Evolutionary conservation across 1,140 invertebrate species (phyloP).

Genomic region (Ceratoteleas bidentatus): DNA sequence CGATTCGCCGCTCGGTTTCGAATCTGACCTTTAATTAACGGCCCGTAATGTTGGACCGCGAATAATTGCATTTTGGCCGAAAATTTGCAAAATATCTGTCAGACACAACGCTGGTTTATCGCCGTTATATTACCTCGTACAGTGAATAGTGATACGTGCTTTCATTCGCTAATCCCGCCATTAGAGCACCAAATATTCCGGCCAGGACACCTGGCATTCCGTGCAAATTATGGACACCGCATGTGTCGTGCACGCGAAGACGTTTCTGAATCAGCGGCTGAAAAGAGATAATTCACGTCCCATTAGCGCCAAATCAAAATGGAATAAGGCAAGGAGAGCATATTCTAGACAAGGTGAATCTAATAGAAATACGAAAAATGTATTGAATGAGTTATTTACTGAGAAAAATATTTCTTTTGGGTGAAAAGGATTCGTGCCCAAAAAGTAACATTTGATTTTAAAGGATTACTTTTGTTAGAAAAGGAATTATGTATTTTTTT

Average conservation of each 20-base stretch:
- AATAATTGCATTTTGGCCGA: conserved; percentile 24
- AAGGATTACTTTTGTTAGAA: too few species aligned
- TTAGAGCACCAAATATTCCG: conserved; percentile 89
- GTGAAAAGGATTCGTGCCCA: too few species aligned
- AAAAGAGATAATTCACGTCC: conserved; percentile 49
- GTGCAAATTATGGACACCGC: conserved; percentile 97
- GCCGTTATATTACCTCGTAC: conserved; percentile 77
- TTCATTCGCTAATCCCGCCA: conserved; percentile 87
- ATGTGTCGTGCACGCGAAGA: conserved; percentile 93
- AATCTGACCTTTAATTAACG: conserved; percentile 9
- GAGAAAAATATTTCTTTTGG: too few species aligned
- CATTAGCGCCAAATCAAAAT: background rate
- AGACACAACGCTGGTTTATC: conserved; percentile 24
- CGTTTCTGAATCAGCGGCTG: conserved; percentile 88
- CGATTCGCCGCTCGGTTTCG: background rate
- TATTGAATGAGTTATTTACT: too few species aligned
- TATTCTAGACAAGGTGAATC: too few species aligned
- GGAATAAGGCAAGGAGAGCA: too few species aligned
- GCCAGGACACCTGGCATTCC: conserved; percentile 96
- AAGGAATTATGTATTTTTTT: too few species aligned
- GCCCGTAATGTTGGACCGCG: conserved; percentile 1
- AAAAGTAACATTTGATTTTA: too few species aligned
- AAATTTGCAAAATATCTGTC: conserved; percentile 50
- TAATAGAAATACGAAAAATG: too few species aligned
- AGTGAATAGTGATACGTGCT: conserved; percentile 83